Base-by-base conservation (phyloP, 2,888 invertebrate genomes). In the Hypselothyrea guttata region DNA sequence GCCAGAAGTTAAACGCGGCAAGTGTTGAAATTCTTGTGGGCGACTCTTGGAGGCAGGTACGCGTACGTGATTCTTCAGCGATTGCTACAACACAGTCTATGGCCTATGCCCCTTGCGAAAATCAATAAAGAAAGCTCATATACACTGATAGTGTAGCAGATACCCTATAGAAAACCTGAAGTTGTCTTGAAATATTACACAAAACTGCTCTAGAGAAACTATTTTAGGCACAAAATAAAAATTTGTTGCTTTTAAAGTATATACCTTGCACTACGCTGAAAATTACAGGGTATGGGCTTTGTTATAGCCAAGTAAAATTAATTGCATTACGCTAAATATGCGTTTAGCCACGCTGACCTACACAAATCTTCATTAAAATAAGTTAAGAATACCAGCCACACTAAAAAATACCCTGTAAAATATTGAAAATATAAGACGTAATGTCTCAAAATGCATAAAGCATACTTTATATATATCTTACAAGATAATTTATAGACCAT, bases 1-100 rank as follows among this genome's bases (percentile, higher is more conserved):
- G 28, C 12, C 2, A 7, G 11, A 22, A 11, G 28, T 1, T 34
- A 27, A n/a, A 28, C 11, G n/a, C 8, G 27, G 16, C 15, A 5
- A 31, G 13, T 16, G 12, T 4, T 33, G 31, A 27, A 47, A 42
- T 38, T 16, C 44, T 30, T 40, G 49, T 55, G 16, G 48, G 28
- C 8, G 41, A 46, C 15, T 37, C 40, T 27, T 30, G 37, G 71
- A 47, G 71, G 66, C 56, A 45, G 51, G 56, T 44, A 33, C 51
- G 70, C 47, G 77, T 81, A 78, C 77, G 84, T 84, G 84, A 77
- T 82, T 74, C 71, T 60, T 46, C 12, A 53, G 55, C 59, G 56
- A 71, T 68, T 72, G 64, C 72, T 41, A 58, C 68, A 57, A 71
- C 52, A 54, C 67, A 9, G 15, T 16, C 11, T n/a, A 18, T 16